Percentiles rank a stretch among this genome's conserved stretches.
These are phyloP conservation scores for Sciurus niger DNA, from an alignment of 2,113 vertebrate genomes.

Conservation along the genomic window DNA sequence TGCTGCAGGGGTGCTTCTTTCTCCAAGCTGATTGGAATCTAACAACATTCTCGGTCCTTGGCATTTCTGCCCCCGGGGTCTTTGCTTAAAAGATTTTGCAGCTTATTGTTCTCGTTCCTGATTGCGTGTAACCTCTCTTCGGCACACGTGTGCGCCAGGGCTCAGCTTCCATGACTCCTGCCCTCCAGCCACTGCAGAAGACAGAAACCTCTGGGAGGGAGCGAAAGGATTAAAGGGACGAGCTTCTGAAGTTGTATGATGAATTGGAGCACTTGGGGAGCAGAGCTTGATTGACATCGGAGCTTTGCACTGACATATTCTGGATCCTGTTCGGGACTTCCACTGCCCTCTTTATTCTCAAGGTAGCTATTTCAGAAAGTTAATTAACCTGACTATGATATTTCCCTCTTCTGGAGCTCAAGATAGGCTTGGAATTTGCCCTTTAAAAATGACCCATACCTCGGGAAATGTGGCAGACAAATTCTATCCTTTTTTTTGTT, in stretches of 20 bases:
- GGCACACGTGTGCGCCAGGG: accelerated
- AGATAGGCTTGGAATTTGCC: background rate
- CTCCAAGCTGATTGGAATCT: background rate
- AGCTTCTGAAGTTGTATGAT: background rate
- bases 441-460: slow-evolving; percentile 42
- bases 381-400: slow-evolving; percentile 64
- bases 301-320: slow-evolving; percentile 27
- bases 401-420: background rate
- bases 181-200: slow-evolving; percentile 33
- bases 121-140: background rate
- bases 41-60: background rate
- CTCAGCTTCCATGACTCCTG: slow-evolving; percentile 20
- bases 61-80: background rate
- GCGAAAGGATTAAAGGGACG: slow-evolving; percentile 4
- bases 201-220: background rate
- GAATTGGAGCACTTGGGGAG: slow-evolving; percentile 24
- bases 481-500: background rate
- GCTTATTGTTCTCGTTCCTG: background rate
- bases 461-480: background rate
- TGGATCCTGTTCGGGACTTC: background rate
- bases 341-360: background rate
- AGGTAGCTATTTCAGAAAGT: slow-evolving; percentile 38
- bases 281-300: slow-evolving; percentile 42
- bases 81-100: slow-evolving; percentile 53
- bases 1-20: background rate